Percentiles rank a stretch among this genome's conserved stretches.
Evolutionary conservation across 2,113 vertebrate species (phyloP).

Genomic region (Dunckerocampus dactyliophorus): DNA sequence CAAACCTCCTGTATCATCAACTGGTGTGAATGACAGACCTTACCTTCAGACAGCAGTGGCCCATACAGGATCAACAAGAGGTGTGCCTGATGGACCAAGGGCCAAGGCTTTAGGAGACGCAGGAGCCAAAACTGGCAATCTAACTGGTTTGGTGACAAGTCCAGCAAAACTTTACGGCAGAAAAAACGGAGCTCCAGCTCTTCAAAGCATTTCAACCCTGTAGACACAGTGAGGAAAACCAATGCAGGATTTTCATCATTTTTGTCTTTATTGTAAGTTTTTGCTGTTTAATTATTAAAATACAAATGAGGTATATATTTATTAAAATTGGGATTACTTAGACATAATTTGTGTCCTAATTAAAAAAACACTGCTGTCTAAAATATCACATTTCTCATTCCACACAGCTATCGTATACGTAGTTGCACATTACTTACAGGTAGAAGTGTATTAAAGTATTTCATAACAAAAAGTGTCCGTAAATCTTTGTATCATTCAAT

Average conservation of each 20-base stretch:
- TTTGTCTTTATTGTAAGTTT: too few species aligned
- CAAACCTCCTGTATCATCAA: neutral
- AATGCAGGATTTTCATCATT: neutral
- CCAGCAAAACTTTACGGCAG: slow-evolving; percentile 81
- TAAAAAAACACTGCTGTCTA: too few species aligned
- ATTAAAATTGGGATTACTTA: too few species aligned
- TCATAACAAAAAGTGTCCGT: too few species aligned
- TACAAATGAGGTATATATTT: too few species aligned
- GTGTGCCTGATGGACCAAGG: slow-evolving; percentile 84
- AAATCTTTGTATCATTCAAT: too few species aligned
- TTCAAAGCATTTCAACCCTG: slow-evolving; percentile 71
- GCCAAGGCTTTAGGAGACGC: slow-evolving; percentile 84
- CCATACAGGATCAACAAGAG: slow-evolving; percentile 87
- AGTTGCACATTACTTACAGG: too few species aligned
- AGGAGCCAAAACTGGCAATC: slow-evolving; percentile 84
- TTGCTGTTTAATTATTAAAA: too few species aligned
- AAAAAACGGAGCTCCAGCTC: slow-evolving; percentile 81
- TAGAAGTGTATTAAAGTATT: too few species aligned
- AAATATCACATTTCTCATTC: too few species aligned
- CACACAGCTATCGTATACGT: too few species aligned
- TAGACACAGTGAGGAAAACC: neutral
- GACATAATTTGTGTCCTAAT: too few species aligned
- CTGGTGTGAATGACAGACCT: slow-evolving; percentile 14
- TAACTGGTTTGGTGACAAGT: slow-evolving; percentile 66
- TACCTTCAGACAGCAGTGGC: slow-evolving; percentile 77